Conservation (phyloP, 2,797 vertebrate species). For the Gymnoscopelus microlampas region DNA sequence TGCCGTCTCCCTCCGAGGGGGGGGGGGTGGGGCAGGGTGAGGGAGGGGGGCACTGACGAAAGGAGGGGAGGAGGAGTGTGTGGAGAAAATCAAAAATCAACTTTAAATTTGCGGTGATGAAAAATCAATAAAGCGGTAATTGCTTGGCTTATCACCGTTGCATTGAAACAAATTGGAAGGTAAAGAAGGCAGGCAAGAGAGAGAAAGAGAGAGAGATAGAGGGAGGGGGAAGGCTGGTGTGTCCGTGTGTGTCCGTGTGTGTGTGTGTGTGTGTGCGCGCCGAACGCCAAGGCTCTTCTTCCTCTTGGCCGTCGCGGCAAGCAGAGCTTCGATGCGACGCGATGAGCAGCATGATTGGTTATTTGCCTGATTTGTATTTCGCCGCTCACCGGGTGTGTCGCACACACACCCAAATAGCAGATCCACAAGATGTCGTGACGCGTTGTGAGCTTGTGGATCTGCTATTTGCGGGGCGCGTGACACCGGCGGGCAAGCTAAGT, state of each 20-base stretch:
- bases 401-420: too few relatives aligned
- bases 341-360: conserved; percentile 1
- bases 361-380: too few relatives aligned
- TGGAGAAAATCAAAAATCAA: conserved; percentile 80
- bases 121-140: conserved; percentile 99
- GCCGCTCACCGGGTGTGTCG: too few relatives aligned
- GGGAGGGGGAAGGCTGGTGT: conserved; percentile 76
- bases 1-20: conserved; percentile 77
- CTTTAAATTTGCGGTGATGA: conserved; percentile 95
- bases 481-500: too few relatives aligned
- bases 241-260: conserved; percentile 62
- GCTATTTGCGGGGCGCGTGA: background rate
- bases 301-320: conserved; percentile 76
- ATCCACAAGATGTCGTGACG: too few relatives aligned
- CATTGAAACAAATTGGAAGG: conserved; percentile 89
- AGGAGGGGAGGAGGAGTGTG: conserved; percentile 30
- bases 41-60: background rate
- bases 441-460: too few relatives aligned
- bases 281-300: too few relatives aligned
- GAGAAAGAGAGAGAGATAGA: conserved; percentile 4
- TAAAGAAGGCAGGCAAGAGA: conserved; percentile 63
- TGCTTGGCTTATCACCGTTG: conserved; percentile 93
- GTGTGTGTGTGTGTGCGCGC: too few relatives aligned
- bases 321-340: conserved; percentile 48
- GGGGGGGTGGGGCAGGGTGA: conserved; percentile 1